A percentile compares a stretch with the other conserved stretches of the same genome.
Conservation (phyloP, 92 coral and sea anemone species). For the Pocillopora grandis region DNA sequence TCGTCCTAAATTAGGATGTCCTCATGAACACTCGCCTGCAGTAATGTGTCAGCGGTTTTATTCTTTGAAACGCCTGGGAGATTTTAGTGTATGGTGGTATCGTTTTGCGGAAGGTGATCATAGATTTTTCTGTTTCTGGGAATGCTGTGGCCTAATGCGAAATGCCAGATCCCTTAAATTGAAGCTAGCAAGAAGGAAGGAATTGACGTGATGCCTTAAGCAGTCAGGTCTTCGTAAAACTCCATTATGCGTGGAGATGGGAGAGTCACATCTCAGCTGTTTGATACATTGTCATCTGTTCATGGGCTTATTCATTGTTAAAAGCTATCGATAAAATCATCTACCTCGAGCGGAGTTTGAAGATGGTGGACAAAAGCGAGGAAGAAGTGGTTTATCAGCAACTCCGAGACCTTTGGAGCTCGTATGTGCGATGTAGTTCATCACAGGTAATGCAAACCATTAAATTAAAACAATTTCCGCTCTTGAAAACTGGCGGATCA, state of each 20-base stretch:
- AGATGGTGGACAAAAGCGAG: not conserved
- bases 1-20: not conserved
- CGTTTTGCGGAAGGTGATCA: not conserved
- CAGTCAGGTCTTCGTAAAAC: not conserved
- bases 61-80: not conserved
- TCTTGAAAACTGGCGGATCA: too few relatives aligned
- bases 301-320: not conserved
- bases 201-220: not conserved
- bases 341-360: not conserved
- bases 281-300: too few relatives aligned
- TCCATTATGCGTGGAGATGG: not conserved
- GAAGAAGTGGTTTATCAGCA: not conserved
- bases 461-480: too few relatives aligned
- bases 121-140: not conserved
- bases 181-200: not conserved
- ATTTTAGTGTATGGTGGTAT: not conserved
- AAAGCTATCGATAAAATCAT: not conserved
- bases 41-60: slow-evolving; percentile 7
- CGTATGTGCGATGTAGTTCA: slow-evolving; percentile 17
- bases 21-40: not conserved
- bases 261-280: not conserved
- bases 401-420: slow-evolving; percentile 32
- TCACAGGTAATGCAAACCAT: slow-evolving; percentile 12
- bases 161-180: not conserved
- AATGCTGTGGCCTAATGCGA: not conserved